Base-by-base conservation (phyloP, 2,888 invertebrate genomes). In the Polietes domitor region DNA sequence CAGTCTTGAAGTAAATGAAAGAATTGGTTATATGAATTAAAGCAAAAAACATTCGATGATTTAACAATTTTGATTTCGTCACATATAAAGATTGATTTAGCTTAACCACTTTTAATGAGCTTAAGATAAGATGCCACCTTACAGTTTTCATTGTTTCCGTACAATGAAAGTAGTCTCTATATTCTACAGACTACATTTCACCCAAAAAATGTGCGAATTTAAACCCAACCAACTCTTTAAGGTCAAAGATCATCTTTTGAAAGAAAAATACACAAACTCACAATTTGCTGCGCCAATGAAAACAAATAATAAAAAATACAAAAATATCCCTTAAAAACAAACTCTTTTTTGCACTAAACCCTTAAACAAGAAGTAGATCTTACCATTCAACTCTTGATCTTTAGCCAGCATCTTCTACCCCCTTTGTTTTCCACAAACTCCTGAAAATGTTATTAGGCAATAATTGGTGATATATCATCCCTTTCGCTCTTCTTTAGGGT, bases 381-480 rank as follows among this genome's bases (percentile, higher is more conserved):
- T 43, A 10, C 1, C 15, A 17, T 3, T 28, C 72, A 83, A 83
- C 79, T 79, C 83, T 80, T 79, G 76, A 83, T 79, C 65, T 65
- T 72, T n/a, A 28, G 24, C 19, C 75, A 82, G 75, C 78, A 79
- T 79, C 76, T 10, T 82, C 68, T 10, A 41, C 41, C n/a, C 68
- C 17, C 17, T 21, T 26, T 53, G 5, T 53, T 50, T 50, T 50
- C 15, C n/a, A 6, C 43, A 43, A 12, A 9, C 9, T 50, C 9
- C 32, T 32, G 32, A 32, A 32, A 32, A n/a, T n/a, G n/a, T n/a
- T n/a, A n/a, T 72, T 53, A 50, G n/a, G 21, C 26, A 63, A 68
- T 74, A 71, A 71, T 77, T 74, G 43, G 53, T 68, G 53, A 55
- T 37, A 7, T 4, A 68, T 26, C 65, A 76, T 73, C 41, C 72